phyloP scores from a whole-genome alignment of 2,888 invertebrate species.

The Idaea aversata region DNA sequence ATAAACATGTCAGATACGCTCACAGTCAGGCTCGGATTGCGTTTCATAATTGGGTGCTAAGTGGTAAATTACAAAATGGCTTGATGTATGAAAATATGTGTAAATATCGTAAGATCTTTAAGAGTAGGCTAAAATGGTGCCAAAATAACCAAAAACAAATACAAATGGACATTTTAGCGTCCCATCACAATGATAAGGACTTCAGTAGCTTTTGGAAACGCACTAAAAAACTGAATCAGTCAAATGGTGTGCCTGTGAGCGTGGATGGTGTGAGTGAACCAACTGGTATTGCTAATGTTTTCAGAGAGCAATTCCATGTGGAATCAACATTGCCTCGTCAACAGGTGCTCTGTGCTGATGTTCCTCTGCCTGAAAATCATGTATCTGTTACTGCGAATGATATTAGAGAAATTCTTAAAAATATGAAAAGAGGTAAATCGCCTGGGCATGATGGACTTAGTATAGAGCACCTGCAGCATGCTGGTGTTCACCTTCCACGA shows the following conservation, averaged over 20 bases:
- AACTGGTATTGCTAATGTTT: constrained; percentile 2
- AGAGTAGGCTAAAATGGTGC: constrained; percentile 10
- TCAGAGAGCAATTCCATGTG: background rate
- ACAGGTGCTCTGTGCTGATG: background rate
- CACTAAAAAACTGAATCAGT: constrained; percentile 7
- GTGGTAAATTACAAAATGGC: constrained; percentile 3
- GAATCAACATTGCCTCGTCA: background rate
- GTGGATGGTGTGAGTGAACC: constrained; percentile 1
- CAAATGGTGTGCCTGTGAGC: constrained; percentile 4
- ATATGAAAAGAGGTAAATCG: constrained; percentile 8
- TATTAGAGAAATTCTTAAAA: background rate
- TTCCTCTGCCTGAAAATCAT: background rate
- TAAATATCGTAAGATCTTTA: constrained; percentile 5
- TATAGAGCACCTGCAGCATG: constrained; percentile 15
- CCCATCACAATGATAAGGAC: constrained; percentile 4
- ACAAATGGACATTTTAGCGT: constrained; percentile 8
- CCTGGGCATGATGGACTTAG: constrained; percentile 21
- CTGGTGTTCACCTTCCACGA: constrained; percentile 10
- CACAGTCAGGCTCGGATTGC: constrained; percentile 4
- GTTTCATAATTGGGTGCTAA: constrained; percentile 1
- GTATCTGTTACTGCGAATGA: constrained; percentile 3
- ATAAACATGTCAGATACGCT: constrained; percentile 1
- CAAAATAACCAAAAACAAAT: constrained; percentile 7
- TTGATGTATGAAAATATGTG: constrained; percentile 6
- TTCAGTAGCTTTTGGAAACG: constrained; percentile 14